A percentile compares a stretch with the other conserved stretches of the same genome.
Evolutionary conservation across 1,140 invertebrate genomes (phyloP).

Genomic region (Drosophila littoralis): DNA sequence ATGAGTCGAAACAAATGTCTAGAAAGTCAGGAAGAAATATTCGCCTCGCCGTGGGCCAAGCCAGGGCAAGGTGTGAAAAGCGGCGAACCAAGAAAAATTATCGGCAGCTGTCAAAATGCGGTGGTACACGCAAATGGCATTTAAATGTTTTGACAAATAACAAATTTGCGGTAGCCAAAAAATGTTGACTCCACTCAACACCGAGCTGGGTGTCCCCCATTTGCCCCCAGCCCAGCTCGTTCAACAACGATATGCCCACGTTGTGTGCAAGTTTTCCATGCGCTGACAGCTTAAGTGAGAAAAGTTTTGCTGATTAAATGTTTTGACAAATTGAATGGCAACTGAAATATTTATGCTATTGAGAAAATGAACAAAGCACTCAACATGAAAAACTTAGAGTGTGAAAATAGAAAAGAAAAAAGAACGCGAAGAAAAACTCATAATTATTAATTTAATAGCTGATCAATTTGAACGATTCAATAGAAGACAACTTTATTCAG

Average conservation of each 20-base stretch:
- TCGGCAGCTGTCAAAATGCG: conserved; percentile 74
- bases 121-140: conserved; percentile 74
- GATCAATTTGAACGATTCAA: conserved; percentile 5
- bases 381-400: not conserved
- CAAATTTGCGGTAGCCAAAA: conserved; percentile 77
- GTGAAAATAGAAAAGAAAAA: not conserved
- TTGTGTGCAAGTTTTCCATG: conserved; percentile 60
- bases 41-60: conserved; percentile 48
- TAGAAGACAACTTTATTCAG: conserved; percentile 10
- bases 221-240: not conserved
- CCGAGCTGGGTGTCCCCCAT: conserved; percentile 11
- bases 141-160: conserved; percentile 83
- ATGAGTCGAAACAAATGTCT: conserved; percentile 55
- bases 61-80: conserved; percentile 69
- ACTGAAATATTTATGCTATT: conserved; percentile 40
- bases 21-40: conserved; percentile 39
- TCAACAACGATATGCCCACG: conserved; percentile 3
- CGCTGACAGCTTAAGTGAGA: conserved; percentile 80
- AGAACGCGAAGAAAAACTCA: conserved; percentile 4
- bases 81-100: conserved; percentile 67
- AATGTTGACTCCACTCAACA: conserved; percentile 44
- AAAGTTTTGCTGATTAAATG: conserved; percentile 80
- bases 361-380: conserved; percentile 19
- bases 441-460: conserved; percentile 24
- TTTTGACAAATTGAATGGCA: conserved; percentile 73